These are phyloP conservation scores for Craseonycteris thonglongyai DNA, from an alignment of 2,113 vertebrate species.

Conservation along the genomic window DNA sequence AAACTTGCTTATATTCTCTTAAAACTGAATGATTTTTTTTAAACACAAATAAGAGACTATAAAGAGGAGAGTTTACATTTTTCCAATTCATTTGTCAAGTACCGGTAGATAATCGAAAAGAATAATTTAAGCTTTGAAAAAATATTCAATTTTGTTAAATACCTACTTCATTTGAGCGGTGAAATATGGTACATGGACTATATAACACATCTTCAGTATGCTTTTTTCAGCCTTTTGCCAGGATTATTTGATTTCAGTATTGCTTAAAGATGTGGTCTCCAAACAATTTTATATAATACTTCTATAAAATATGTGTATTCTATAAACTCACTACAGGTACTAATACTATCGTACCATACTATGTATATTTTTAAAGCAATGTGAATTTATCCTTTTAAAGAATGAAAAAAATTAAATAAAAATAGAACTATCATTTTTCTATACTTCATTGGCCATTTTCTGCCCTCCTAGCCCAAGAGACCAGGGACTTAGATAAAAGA, in stretches of 20 bases:
- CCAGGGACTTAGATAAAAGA: not conserved
- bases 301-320: not conserved
- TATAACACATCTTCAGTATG: not conserved
- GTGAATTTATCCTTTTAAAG: not conserved
- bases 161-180: not conserved
- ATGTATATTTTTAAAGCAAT: not conserved
- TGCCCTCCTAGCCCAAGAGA: not conserved
- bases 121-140: conserved; percentile 3
- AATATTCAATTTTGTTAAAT: not conserved
- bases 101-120: not conserved
- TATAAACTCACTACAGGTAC: not conserved
- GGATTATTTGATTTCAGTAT: not conserved
- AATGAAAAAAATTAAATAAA: not conserved
- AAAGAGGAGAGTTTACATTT: not conserved
- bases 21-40: not conserved
- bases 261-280: not conserved
- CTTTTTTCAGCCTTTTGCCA: not conserved
- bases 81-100: not conserved
- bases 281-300: not conserved
- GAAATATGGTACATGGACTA: not conserved
- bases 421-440: not conserved
- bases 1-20: not conserved
- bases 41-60: conserved; percentile 16
- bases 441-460: not conserved
- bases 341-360: not conserved